Evolutionary conservation across 2,888 invertebrate genomes (phyloP).

Genomic region (Callyntrura guangdongensis): DNA sequence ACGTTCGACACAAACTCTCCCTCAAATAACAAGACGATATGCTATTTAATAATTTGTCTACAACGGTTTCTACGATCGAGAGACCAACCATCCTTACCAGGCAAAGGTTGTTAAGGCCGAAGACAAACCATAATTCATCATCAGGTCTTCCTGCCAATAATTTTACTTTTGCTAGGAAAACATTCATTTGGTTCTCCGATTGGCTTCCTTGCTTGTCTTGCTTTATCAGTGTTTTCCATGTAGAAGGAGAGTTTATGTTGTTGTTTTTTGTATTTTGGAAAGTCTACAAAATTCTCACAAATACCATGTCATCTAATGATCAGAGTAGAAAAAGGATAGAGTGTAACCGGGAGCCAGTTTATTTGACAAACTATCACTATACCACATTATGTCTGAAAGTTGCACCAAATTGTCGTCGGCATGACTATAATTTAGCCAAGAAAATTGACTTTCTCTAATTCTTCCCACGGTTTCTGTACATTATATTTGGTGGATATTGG

Average conservation of each 20-base stretch:
- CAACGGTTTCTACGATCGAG: too few species aligned
- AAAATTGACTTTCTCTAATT: constrained; percentile 79
- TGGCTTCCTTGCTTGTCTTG: background rate
- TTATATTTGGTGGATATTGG: background rate
- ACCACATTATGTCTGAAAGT: constrained; percentile 4
- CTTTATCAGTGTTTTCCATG: background rate
- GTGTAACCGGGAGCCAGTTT: constrained; percentile 1
- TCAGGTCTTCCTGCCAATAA: constrained; percentile 21
- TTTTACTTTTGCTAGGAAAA: background rate
- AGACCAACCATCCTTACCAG: too few species aligned
- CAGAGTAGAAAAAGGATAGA: background rate
- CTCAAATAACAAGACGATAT: background rate
- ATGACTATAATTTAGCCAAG: constrained; percentile 72
- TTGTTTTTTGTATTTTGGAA: too few species aligned
- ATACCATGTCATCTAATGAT: background rate
- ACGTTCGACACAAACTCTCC: background rate
- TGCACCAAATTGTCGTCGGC: constrained; percentile 69
- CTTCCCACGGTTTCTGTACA: constrained; percentile 66
- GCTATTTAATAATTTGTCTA: background rate
- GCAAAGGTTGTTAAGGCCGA: background rate
- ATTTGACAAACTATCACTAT: constrained; percentile 29
- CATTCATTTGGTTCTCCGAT: background rate
- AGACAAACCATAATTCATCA: constrained; percentile 48
- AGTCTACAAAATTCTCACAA: too few species aligned
- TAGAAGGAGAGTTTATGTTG: too few species aligned